phyloP scores from a whole-genome alignment of 2,888 invertebrate species.

The Dioctria linearis region DNA sequence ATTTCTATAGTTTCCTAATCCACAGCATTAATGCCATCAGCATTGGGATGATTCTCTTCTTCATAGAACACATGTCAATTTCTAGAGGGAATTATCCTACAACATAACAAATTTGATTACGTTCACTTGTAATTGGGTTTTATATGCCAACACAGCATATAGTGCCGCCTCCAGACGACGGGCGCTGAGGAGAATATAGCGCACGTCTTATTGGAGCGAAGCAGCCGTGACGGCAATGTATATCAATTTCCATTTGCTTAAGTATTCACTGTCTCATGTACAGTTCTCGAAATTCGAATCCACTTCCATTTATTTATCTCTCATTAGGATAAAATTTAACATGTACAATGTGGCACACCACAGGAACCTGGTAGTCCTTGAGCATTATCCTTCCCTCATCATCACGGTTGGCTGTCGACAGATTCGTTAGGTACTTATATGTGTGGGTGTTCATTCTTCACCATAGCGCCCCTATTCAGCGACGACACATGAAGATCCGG shows the following conservation, averaged over 20 bases:
- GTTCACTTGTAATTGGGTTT: constrained; percentile 59
- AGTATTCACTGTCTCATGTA: constrained; percentile 36
- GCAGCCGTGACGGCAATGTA: constrained; percentile 49
- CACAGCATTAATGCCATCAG: background rate
- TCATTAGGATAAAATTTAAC: constrained; percentile 51
- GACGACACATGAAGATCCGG: background rate
- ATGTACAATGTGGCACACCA: constrained; percentile 49
- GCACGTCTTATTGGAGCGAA: constrained; percentile 37
- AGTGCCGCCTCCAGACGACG: background rate
- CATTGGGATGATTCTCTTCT: constrained; percentile 8
- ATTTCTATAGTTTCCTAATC: constrained; percentile 39
- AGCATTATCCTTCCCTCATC: constrained; percentile 29
- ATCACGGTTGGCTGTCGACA: constrained; percentile 30
- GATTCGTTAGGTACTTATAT: constrained; percentile 31
- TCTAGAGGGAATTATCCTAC: constrained; percentile 27
- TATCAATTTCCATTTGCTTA: constrained; percentile 53
- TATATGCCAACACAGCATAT: constrained; percentile 16
- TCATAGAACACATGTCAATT: constrained; percentile 52
- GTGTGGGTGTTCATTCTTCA: too few relatives aligned
- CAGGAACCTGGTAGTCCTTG: constrained; percentile 37
- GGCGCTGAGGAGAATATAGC: background rate
- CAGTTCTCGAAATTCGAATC: constrained; percentile 51
- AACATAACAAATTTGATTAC: constrained; percentile 58
- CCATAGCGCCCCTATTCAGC: background rate
- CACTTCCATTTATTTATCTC: constrained; percentile 53